A percentile compares a stretch with the other conserved stretches of the same genome.
phyloP scores from a whole-genome alignment of 2,797 vertebrate genomes.

The Octomys mimax region DNA sequence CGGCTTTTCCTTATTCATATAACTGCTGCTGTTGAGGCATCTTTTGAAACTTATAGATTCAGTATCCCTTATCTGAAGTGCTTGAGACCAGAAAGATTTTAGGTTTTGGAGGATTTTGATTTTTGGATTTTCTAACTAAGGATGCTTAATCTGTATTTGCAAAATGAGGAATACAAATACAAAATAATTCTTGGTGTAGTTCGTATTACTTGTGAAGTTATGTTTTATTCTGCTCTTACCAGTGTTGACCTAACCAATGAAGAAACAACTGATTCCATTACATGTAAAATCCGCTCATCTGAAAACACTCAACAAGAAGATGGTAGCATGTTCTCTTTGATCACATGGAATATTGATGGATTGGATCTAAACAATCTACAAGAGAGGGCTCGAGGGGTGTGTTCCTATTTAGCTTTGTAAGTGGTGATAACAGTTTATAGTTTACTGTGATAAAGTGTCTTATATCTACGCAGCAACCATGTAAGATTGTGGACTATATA shows the following conservation, averaged over 20 bases:
- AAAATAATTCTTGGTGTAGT: background rate
- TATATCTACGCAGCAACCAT: background rate
- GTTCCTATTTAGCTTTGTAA: conserved; percentile 94
- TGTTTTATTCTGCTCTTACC: conserved; percentile 67
- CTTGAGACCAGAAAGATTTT: background rate
- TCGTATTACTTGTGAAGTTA: conserved; percentile 1
- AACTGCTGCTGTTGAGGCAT: background rate
- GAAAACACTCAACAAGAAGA: conserved; percentile 87
- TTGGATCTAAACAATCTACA: conserved; percentile 91
- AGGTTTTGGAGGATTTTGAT: background rate
- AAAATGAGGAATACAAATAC: background rate
- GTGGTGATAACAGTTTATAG: conserved; percentile 71
- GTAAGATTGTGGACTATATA: background rate
- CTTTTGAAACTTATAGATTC: background rate
- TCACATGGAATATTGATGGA: conserved; percentile 98
- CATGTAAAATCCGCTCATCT: background rate
- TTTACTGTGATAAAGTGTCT: background rate
- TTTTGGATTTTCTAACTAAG: conserved; percentile 5
- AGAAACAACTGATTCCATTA: conserved; percentile 80
- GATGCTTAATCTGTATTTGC: background rate
- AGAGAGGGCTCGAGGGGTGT: conserved; percentile 94
- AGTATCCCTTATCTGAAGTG: background rate
- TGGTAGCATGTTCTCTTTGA: conserved; percentile 91
- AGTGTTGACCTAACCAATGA: conserved; percentile 95
- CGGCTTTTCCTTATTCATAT: background rate